Evolutionary conservation across 1,140 invertebrate genomes (phyloP), one percentile per base, ranked within the genome.

Genomic region (Psix sp.): DNA sequence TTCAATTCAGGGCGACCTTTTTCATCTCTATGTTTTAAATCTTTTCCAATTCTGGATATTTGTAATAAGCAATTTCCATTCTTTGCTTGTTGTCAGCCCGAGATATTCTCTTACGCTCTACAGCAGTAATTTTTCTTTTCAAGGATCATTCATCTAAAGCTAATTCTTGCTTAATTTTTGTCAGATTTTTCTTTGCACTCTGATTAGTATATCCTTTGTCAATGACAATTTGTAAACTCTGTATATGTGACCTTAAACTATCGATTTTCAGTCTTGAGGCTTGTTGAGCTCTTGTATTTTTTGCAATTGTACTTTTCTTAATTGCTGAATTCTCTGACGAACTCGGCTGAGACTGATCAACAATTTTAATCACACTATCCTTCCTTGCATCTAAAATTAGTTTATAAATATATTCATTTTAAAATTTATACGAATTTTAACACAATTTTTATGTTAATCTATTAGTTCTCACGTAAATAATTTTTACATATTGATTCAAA

Each of bases 1-100:
- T 46, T 70, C 46, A 38, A 60, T 3, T 36, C 39, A 15, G 54
- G 66, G 4, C 43, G 38, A 38, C 46, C 66, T 17, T 43, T n/a
- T n/a, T n/a, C n/a, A n/a, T 46, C 21, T 42, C 36, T 42, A 29
- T 3, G 29, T 17, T 46, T 59, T 10, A 45, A 38, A 46, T 59
- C 42, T 15, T 9, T 59, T 46, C 26, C 17, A 45, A 38, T 0
- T 59, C 54, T 17, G 54, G 54, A 46, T 46, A 59, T 26, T 59
- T 59, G 2, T 46, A 20, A 1, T 2, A 59, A 38, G 29, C 39
- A n/a, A 13, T 13, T 26, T 45, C 7, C 29, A 57, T 24, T 24
- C 45, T 45, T 24, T 45, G 52, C 13, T 43, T 57, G 16, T 57
- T 57, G 21, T 57, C 40, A 43, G 40, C 39, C 5, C 52, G 52